Conservation (phyloP, 2,888 invertebrate species). For the Lasioglossum leucozonium region DNA sequence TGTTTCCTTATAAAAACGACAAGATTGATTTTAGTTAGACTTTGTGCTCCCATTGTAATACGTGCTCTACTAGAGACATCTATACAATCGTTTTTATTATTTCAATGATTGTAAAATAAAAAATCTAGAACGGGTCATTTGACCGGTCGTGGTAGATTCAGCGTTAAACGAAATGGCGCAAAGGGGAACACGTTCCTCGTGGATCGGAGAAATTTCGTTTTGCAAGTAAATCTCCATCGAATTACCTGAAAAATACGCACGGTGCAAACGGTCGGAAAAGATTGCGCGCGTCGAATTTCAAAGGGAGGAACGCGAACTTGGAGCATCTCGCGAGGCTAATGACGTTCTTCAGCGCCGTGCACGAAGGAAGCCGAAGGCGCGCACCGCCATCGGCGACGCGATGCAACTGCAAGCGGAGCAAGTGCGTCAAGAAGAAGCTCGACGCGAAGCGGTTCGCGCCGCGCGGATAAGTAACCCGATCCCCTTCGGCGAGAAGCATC, state of each 20-base stretch:
- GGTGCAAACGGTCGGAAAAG: neutral
- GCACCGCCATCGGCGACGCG: neutral
- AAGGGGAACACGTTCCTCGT: neutral
- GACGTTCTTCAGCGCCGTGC: neutral
- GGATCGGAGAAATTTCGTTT: no score
- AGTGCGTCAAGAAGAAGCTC: conserved; percentile 20
- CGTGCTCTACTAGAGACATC: no score
- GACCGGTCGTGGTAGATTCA: no score
- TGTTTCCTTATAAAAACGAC: no score
- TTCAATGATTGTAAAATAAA: no score
- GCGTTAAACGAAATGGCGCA: no score
- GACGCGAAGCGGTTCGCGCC: neutral
- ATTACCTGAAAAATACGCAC: neutral
- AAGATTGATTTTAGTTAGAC: no score
- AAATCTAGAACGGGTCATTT: no score
- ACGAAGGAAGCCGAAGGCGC: neutral
- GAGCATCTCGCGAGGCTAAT: neutral
- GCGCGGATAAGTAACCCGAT: conserved; percentile 43
- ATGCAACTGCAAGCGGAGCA: neutral
- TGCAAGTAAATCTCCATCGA: neutral
- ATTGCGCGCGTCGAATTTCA: neutral
- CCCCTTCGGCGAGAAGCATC: conserved; percentile 31
- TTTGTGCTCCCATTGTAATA: no score
- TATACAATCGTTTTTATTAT: no score
- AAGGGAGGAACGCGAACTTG: neutral